Evolutionary conservation across 1,140 invertebrate genomes (phyloP).

Genomic region (Limonius californicus): DNA sequence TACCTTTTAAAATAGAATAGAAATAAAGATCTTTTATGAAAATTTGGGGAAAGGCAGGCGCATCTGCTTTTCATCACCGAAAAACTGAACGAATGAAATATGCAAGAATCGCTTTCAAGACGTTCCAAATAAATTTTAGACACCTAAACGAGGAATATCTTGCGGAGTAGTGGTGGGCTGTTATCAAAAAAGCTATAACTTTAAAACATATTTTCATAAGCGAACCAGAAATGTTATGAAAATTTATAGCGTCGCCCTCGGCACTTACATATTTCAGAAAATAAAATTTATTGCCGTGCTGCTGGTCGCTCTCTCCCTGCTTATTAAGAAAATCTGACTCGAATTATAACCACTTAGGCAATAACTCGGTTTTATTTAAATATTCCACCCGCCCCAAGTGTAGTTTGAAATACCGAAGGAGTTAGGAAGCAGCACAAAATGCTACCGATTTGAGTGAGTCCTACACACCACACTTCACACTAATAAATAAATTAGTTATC

Average conservation of each 20-base stretch:
- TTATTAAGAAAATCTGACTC: background rate
- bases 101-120: background rate
- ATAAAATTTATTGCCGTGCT: slow-evolving; percentile 30
- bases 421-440: no score
- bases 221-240: slow-evolving; percentile 28
- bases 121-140: background rate
- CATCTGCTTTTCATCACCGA: no score
- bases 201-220: slow-evolving; percentile 35
- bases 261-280: slow-evolving; percentile 35
- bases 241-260: slow-evolving; percentile 34
- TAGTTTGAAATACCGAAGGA: no score
- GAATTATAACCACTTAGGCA: no score
- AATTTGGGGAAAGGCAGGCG: no score
- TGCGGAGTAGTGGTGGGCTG: background rate
- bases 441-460: no score
- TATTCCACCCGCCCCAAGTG: no score
- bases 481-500: no score
- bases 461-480: no score
- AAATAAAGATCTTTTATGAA: no score
- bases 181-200: slow-evolving; percentile 35
- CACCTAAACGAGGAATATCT: background rate
- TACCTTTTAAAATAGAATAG: no score
- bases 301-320: background rate
- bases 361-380: no score
- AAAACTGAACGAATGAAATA: background rate